Conservation (phyloP, 1,140 invertebrate genomes). For the Heliothis virescens region DNA sequence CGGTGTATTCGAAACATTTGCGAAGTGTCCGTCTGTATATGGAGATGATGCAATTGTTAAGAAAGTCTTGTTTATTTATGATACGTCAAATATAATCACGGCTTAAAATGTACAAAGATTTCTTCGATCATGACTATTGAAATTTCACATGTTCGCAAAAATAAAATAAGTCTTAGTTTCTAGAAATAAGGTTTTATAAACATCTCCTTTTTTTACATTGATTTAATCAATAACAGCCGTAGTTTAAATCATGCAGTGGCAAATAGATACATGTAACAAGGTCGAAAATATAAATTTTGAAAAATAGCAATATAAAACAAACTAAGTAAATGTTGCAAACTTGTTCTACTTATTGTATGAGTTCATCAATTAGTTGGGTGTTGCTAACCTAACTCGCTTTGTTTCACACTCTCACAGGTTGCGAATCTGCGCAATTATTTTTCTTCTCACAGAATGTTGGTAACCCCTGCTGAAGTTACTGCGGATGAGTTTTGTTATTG, state of each 20-base stretch:
- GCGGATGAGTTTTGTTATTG: not conserved
- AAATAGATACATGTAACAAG: no score
- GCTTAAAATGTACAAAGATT: slow-evolving; percentile 10
- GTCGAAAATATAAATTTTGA: not conserved
- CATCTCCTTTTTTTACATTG: no score
- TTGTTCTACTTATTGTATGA: slow-evolving; percentile 8
- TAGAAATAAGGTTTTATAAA: no score
- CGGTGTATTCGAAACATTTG: slow-evolving; percentile 30
- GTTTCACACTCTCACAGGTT: slow-evolving; percentile 63
- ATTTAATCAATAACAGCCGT: no score
- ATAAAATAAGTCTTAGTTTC: no score
- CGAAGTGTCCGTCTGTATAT: not conserved
- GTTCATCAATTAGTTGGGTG: slow-evolving; percentile 71
- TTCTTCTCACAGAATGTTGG: slow-evolving; percentile 55
- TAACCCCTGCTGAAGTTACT: slow-evolving; percentile 30
- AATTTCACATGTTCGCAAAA: not conserved
- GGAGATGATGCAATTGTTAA: slow-evolving; percentile 37
- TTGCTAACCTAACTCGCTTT: slow-evolving; percentile 57
- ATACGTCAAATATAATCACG: slow-evolving; percentile 2
- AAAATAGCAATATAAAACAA: not conserved
- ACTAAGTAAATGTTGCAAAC: not conserved
- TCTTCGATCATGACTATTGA: not conserved
- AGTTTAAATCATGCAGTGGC: no score
- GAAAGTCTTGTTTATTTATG: slow-evolving; percentile 29
- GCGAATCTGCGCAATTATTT: slow-evolving; percentile 58